Base-by-base conservation (phyloP, 2,797 vertebrate species). In the Halcyon chelicuti region DNA sequence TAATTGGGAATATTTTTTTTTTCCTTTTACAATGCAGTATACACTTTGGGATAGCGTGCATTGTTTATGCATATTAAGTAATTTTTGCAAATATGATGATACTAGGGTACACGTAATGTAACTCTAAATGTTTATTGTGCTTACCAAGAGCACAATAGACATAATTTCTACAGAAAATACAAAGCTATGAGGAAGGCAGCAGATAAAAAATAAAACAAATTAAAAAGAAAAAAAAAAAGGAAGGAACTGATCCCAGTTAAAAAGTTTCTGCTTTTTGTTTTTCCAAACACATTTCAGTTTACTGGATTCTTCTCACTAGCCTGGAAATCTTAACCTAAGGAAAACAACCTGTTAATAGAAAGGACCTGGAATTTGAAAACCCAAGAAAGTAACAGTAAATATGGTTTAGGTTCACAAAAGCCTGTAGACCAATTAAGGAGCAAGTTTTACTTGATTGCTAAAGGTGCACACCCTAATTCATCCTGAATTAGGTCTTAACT, bases 131-230 rank as follows among this genome's bases (percentile, higher is more conserved):
- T 66, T 85, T 67, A 87, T 67, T 88, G 40, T 42, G 17, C 37
- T 87, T 47, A 93, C 31, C 29, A 46, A 83, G 89, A 95, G 74
- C 63, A 81, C n/a, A 76, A 37, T 70, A 86, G 93, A 85, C 54
- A 67, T 68, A 2, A 49, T 44, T 84, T 47, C 67, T 62, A 63
- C 39, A 23, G 67, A 83, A 68, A 75, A 90, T 42, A 47, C 37
- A 75, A 80, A 54, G 51, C 37, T 94, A 52, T 40, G 15, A 80
- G 79, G 23, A 73, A 87, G 17, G 52, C 13, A 93, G 47, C 12
- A 40, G 77, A 72, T 72, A 39, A 47, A 51, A 51, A 51, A 28
- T 51, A 51, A 51, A 51, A 28, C 49, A 25, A 51, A 26, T 26
- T 25, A 26, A 13, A 49, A 49, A 63, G 49, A 20, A 51, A 28